Evolutionary conservation across 2,888 invertebrate species (phyloP).

Genomic region (Epirrita christyi): DNA sequence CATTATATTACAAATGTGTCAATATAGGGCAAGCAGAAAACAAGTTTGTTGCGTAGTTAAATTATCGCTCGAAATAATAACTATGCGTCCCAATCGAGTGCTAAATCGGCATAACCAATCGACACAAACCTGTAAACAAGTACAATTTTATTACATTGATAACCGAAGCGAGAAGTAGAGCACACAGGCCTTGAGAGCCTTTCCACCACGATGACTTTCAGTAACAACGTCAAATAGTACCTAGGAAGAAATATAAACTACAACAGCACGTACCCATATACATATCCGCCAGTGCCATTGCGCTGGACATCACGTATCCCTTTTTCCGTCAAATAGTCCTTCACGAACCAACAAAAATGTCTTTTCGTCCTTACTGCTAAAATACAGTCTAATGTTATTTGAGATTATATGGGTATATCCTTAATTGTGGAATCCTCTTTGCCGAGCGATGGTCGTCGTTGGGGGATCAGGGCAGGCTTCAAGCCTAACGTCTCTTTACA

Average conservation of each 20-base stretch:
- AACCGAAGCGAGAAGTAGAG: constrained; percentile 54
- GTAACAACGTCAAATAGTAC: constrained; percentile 40
- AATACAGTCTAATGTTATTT: constrained; percentile 58
- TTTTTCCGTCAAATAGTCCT: constrained; percentile 55
- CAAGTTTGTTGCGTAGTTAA: constrained; percentile 63
- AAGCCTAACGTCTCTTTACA: constrained; percentile 94
- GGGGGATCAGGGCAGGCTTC: constrained; percentile 54
- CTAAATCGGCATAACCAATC: constrained; percentile 11
- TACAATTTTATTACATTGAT: constrained; percentile 31
- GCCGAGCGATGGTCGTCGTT: constrained; percentile 75
- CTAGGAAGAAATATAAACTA: constrained; percentile 40
- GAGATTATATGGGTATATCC: constrained; percentile 72
- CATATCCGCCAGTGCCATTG: constrained; percentile 73
- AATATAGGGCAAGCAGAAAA: constrained; percentile 50
- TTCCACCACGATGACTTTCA: constrained; percentile 56
- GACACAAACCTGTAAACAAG: constrained; percentile 27
- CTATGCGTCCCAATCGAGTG: constrained; percentile 21
- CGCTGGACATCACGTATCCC: constrained; percentile 55
- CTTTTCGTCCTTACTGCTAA: constrained; percentile 62
- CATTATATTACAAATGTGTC: constrained; percentile 40
- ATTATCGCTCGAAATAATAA: constrained; percentile 52
- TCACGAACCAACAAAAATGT: constrained; percentile 34
- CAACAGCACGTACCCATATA: constrained; percentile 74
- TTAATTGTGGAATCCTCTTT: constrained; percentile 70
- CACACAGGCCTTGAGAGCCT: constrained; percentile 66